phyloP scores from a whole-genome alignment of 1,140 invertebrate genomes.

The Triops cancriformis region DNA sequence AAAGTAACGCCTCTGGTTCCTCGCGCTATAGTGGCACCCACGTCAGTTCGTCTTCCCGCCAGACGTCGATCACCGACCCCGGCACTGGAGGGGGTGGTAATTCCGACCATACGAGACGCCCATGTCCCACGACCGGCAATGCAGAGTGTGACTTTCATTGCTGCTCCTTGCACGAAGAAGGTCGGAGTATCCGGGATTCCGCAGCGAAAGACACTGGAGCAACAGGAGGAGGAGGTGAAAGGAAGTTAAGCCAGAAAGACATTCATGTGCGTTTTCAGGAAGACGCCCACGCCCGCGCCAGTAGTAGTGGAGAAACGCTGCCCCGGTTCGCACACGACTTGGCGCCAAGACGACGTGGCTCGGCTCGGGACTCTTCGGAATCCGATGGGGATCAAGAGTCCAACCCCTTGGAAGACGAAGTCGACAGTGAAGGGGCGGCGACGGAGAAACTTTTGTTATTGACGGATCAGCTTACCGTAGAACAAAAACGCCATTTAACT shows the following conservation, averaged over 20 bases:
- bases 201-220: slow-evolving; percentile 20
- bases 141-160: slow-evolving; percentile 89
- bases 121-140: slow-evolving; percentile 27
- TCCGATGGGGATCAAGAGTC: slow-evolving; percentile 63
- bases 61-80: slow-evolving; percentile 59
- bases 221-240: slow-evolving; percentile 25
- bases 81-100: slow-evolving; percentile 41
- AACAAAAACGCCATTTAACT: slow-evolving; percentile 79
- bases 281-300: slow-evolving; percentile 34
- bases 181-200: slow-evolving; percentile 61
- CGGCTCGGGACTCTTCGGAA: slow-evolving; percentile 63
- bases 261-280: slow-evolving; percentile 63
- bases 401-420: slow-evolving; percentile 79
- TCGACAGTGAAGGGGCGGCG: slow-evolving; percentile 43
- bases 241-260: slow-evolving; percentile 28
- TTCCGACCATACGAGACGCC: neutral
- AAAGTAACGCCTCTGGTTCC: slow-evolving; percentile 1
- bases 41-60: slow-evolving; percentile 29
- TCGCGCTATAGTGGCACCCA: neutral
- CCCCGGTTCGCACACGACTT: slow-evolving; percentile 17
- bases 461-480: slow-evolving; percentile 82
- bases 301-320: slow-evolving; percentile 35
- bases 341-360: slow-evolving; percentile 8
- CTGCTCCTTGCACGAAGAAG: slow-evolving; percentile 84
- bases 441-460: slow-evolving; percentile 84